Base-by-base conservation (phyloP, 2,888 invertebrate genomes). In the Gastracanthus pulcherrimus region DNA sequence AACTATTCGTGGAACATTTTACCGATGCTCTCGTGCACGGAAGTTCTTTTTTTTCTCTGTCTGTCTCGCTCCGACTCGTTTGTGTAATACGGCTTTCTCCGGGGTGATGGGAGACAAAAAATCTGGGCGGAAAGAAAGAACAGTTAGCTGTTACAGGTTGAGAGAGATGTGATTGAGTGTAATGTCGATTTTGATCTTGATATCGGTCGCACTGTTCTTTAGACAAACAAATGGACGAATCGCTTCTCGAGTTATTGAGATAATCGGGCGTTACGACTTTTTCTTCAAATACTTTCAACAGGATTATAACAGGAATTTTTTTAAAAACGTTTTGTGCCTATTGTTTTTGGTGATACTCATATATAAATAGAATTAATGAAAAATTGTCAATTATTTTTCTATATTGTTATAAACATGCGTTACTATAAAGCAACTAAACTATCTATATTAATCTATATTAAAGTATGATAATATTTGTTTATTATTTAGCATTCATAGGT, bases 111-210 rank as follows among this genome's bases (percentile, higher is more conserved):
- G 66, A 58, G n/a, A n/a, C n/a, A 76, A 66, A 71, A 64, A 64
- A 45, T 29, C 3, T 45, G 45, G 31, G 13, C 66, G 45, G 48
- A 69, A 69, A 66, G 71, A 75, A 77, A 66, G 71, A 75, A 77
- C 78, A 66, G 78, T 75, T 78, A 79, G 31, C 36, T 26, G 64
- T 34, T 79, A 66, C 78, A 77, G 75, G 75, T 82, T 79, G 76
- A 81, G 69, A 74, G 70, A 64, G 81, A 67, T 58, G 76, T 76
- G 80, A 80, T 80, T 71, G 77, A 81, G 74, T 45, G 55, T 51
- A 51, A 66, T 13, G 41, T 74, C 71, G 77, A 81, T 81, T 77
- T 48, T 16, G 41, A 81, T 81, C 81, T 78, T 36, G 78, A 75
- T 82, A 75, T n/a, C 34, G 31, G 7, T n/a, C 64, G 58, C 41